Conservation (phyloP, 35 echinoderm and acorn worm genomes). For the Apostichopus parvimensis region DNA sequence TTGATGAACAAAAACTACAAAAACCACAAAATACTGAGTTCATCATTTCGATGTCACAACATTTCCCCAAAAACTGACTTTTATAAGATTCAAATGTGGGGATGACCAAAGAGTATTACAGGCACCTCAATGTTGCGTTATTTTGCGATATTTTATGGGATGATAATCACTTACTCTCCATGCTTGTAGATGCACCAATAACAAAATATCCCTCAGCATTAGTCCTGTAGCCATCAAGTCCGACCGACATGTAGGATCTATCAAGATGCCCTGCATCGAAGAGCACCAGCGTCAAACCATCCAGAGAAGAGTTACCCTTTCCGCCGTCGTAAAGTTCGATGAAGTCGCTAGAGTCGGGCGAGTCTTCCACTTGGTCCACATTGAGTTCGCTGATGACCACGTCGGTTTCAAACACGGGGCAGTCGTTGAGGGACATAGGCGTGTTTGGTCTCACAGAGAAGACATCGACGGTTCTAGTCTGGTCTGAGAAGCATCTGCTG, state of each 20-base stretch:
- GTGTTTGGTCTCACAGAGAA: constrained; percentile 53
- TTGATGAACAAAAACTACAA: no score
- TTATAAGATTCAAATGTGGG: no score
- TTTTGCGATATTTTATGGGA: no score
- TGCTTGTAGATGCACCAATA: constrained; percentile 8
- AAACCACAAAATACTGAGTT: no score
- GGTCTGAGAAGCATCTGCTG: constrained; percentile 69
- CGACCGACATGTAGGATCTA: constrained; percentile 67
- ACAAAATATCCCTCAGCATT: constrained; percentile 66
- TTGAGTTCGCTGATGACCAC: constrained; percentile 93
- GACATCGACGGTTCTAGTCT: constrained; percentile 8
- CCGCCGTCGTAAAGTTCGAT: constrained; percentile 89
- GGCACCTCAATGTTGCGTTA: no score
- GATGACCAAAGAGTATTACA: no score
- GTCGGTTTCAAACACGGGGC: constrained; percentile 74
- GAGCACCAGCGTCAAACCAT: constrained; percentile 69
- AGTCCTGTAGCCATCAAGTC: constrained; percentile 81
- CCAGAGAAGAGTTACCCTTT: constrained; percentile 57
- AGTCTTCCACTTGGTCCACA: constrained; percentile 44
- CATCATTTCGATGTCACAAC: no score
- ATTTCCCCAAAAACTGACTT: no score
- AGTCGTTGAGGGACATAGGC: constrained; percentile 73
- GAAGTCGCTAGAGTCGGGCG: constrained; percentile 54
- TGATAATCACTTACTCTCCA: background rate
- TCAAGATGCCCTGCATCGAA: constrained; percentile 67